These are phyloP conservation scores for Drosophila nr. fundita DNA, from an alignment of 2,888 invertebrate genomes.

Conservation along the genomic window DNA sequence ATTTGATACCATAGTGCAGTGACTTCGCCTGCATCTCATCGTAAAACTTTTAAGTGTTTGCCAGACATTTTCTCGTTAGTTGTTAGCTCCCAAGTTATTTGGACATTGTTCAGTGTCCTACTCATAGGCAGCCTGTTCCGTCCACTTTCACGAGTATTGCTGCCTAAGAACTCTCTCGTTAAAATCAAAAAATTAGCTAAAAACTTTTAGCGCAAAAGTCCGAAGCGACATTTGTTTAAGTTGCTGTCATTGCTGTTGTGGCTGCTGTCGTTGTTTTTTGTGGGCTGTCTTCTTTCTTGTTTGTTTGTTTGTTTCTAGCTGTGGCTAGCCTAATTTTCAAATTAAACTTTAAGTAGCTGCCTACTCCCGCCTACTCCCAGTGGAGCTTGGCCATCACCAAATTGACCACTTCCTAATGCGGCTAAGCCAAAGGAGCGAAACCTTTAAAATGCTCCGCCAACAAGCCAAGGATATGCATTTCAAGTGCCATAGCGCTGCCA, in stretches of 20 bases:
- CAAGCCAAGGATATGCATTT: constrained; percentile 31
- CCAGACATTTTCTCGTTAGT: constrained; percentile 78
- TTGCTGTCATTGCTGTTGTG: constrained; percentile 47
- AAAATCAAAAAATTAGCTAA: constrained; percentile 74
- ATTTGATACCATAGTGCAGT: constrained; percentile 36
- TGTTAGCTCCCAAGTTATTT: constrained; percentile 71
- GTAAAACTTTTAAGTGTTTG: constrained; percentile 78
- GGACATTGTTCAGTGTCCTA: constrained; percentile 62
- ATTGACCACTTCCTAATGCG: constrained; percentile 51
- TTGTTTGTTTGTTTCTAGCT: constrained; percentile 49
- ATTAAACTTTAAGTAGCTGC: constrained; percentile 71
- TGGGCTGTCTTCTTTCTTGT: constrained; percentile 19
- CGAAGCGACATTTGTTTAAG: constrained; percentile 70
- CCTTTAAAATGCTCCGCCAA: constrained; percentile 40
- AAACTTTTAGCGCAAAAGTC: constrained; percentile 67
- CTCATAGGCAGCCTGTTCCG: constrained; percentile 30
- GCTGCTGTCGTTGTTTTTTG: constrained; percentile 22
- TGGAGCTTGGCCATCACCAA: constrained; percentile 36
- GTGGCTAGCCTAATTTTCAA: constrained; percentile 57
- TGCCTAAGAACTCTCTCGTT: constrained; percentile 69
- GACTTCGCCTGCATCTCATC: constrained; percentile 61
- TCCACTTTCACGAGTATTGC: constrained; percentile 18
- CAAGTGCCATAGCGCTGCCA: constrained; percentile 31
- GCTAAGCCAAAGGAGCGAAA: constrained; percentile 39
- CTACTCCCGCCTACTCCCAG: constrained; percentile 28